Evolutionary conservation across 2,797 vertebrate genomes (phyloP), one percentile per base, ranked within the genome.

Genomic region (Acipenser oxyrinchus): DNA sequence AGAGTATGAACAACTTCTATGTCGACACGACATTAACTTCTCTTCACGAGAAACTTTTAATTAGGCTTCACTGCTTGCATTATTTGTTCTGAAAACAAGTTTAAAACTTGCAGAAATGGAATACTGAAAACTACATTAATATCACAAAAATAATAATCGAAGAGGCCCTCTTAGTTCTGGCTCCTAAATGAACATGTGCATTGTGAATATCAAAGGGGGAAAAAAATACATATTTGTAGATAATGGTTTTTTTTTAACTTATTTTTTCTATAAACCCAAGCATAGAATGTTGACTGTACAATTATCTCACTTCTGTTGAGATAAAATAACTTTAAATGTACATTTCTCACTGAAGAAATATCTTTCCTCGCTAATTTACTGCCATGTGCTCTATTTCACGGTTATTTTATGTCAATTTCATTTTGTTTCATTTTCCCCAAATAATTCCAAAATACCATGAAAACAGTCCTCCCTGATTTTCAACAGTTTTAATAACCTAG

Each of bases 341-440:
- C 55, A 58, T 58, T 58, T 58, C 55, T 58, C 55, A 3, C 55
- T n/a, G 10, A 58, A 11, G 55, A 58, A 58, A 58, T 4, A 58
- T 58, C 55, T 58, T 58, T 58, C 55, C 55, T 13, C 1, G 11
- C 55, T 13, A 58, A 58, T 58, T 15, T 13, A 58, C 55, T 11
- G 12, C 55, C 4, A 13, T 58, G 12, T 13, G 15, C 55, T 58
- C 12, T 58, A 58, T 58, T 58, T 58, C 55, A 58, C 55, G n/a
- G 55, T 7, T 58, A 58, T 58, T 58, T 58, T 58, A n/a, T 58
- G 55, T 58, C 55, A 58, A 13, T 58, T 58, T 13, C 55, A 58
- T n/a, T 13, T 11, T 58, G 55, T 58, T 58, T 11, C 55, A 58
- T 58, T 58, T 58, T 11, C 55, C 12, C 12, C 55, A 58, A 7